Evolutionary conservation across 2,888 invertebrate genomes (phyloP).

Genomic region (Drosophila formosana): DNA sequence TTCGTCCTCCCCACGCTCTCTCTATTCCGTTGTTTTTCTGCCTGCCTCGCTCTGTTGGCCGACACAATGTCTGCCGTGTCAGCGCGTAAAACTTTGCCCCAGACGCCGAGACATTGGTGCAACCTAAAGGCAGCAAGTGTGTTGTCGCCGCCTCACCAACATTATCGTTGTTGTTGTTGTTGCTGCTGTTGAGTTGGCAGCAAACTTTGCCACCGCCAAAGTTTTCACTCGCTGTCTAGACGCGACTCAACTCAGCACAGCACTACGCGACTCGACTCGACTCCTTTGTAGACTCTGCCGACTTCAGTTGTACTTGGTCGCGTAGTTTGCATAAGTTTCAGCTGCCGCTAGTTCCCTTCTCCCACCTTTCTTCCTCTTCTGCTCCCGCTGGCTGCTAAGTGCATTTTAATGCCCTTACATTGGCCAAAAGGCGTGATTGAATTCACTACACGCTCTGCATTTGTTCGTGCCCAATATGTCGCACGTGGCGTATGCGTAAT

Average conservation of each 20-base stretch:
- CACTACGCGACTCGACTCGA: constrained; percentile 8
- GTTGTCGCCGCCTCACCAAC: constrained; percentile 34
- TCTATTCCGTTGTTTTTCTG: neutral
- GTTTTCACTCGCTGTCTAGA: constrained; percentile 72
- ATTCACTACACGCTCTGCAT: constrained; percentile 29
- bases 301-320: constrained; percentile 68
- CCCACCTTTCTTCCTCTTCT: neutral
- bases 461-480: constrained; percentile 33
- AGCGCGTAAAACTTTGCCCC: constrained; percentile 52
- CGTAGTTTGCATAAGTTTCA: constrained; percentile 79
- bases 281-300: constrained; percentile 56
- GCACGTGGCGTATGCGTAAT: constrained; percentile 61
- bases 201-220: constrained; percentile 65
- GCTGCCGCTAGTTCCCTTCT: constrained; percentile 1
- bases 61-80: constrained; percentile 65
- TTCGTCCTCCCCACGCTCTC: constrained; percentile 32
- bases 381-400: constrained; percentile 51
- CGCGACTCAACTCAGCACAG: constrained; percentile 36
- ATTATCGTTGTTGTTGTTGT: constrained; percentile 31
- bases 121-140: constrained; percentile 34
- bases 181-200: constrained; percentile 24
- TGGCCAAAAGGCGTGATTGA: constrained; percentile 48
- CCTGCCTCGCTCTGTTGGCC: constrained; percentile 10
- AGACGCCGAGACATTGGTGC: constrained; percentile 12
- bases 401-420: constrained; percentile 71